phyloP scores from a whole-genome alignment of 2,113 vertebrate species.

The Alectura lathami region DNA sequence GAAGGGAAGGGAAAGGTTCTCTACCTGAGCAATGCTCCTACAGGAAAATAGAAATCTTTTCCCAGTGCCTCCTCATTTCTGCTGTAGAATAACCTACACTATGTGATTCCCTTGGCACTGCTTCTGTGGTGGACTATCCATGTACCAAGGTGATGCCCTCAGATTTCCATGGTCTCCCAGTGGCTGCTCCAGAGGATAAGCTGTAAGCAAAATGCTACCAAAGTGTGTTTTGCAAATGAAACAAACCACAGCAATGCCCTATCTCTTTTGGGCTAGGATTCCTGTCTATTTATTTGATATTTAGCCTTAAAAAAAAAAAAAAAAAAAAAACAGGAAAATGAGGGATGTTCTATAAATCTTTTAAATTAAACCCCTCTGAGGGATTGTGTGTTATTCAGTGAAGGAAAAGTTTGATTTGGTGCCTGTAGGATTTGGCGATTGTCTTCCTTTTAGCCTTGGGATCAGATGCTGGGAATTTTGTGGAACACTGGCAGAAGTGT shows the following conservation, averaged over 20 bases:
- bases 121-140: neutral
- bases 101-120: neutral
- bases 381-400: neutral
- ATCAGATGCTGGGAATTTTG: fast-evolving
- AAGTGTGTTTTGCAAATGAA: neutral
- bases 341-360: neutral
- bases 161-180: neutral
- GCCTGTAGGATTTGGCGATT: conserved; percentile 2
- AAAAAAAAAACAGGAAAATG: neutral
- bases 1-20: neutral
- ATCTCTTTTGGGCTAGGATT: neutral
- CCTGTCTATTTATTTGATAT: neutral
- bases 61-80: neutral
- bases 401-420: neutral
- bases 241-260: neutral
- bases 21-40: neutral
- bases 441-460: neutral
- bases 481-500: neutral
- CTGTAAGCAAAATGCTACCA: neutral
- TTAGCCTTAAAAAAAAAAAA: neutral
- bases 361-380: neutral
- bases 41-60: neutral
- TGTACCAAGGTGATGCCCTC: neutral
- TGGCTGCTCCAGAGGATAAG: neutral
- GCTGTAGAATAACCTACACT: neutral